A percentile compares a stretch with the other conserved stretches of the same genome.
Conservation (phyloP, 2,797 vertebrate species). For the Netta rufina region DNA sequence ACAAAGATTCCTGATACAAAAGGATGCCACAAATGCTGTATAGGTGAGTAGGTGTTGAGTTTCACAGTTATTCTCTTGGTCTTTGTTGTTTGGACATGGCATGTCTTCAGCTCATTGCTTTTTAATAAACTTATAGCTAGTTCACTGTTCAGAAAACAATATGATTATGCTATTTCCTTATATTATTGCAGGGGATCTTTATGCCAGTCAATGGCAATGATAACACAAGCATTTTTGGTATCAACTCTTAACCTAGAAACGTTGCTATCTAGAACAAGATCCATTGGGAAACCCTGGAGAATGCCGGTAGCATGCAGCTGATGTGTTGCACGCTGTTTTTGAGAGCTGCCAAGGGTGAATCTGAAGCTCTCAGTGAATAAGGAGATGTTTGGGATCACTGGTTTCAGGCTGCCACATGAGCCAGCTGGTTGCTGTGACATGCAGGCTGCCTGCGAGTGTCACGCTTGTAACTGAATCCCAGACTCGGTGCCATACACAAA, state of each 20-base stretch:
- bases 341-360: not conserved
- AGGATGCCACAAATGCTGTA: conserved; percentile 99
- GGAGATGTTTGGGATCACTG: not conserved
- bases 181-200: not conserved
- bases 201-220: not conserved
- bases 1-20: conserved; percentile 99
- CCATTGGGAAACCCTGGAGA: not conserved
- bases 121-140: not conserved
- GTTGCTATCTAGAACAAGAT: not conserved
- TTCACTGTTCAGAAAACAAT: not conserved
- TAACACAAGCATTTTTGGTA: not conserved
- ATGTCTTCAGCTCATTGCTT: not conserved
- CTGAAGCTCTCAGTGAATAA: not conserved
- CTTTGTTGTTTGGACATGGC: not conserved
- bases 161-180: not conserved
- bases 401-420: not conserved
- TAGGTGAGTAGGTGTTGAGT: conserved; percentile 83
- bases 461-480: not conserved
- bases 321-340: fast-evolving
- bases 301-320: not conserved
- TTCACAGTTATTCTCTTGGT: not conserved
- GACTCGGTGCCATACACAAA: not conserved
- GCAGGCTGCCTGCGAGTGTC: not conserved
- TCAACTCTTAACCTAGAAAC: not conserved
- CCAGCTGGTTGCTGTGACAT: not conserved